A percentile compares a stretch with the other conserved stretches of the same genome.
Conservation (phyloP, 2,113 vertebrate genomes). For the Podarcis raffonei region DNA sequence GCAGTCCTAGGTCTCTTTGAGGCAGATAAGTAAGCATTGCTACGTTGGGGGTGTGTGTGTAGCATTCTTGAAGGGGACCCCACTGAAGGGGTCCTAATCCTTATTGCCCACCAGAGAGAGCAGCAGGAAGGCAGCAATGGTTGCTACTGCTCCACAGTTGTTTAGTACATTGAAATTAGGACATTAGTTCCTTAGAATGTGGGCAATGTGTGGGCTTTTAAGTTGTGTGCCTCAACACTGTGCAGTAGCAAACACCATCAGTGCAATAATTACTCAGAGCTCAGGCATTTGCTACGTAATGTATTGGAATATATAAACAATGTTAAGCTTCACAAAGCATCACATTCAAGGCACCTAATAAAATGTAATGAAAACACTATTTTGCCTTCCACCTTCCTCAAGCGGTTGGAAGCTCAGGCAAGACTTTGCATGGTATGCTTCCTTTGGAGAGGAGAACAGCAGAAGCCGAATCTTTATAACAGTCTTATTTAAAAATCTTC, state of each 20-base stretch:
- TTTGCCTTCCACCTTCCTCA: background rate
- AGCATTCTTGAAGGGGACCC: background rate
- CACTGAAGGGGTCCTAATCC: background rate
- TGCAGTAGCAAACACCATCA: background rate
- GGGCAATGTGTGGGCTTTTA: background rate
- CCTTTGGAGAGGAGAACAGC: background rate
- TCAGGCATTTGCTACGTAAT: background rate
- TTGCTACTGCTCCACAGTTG: background rate
- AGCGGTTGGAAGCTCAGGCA: background rate
- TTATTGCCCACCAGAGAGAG: background rate
- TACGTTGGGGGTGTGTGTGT: too few relatives aligned
- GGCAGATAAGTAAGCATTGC: too few relatives aligned
- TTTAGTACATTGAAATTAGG: background rate
- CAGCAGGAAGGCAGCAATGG: background rate
- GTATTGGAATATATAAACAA: background rate
- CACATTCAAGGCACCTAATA: background rate
- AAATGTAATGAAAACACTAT: background rate
- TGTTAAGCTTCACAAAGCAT: background rate
- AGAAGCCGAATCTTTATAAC: background rate
- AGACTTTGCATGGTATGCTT: background rate
- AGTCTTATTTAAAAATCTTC: background rate
- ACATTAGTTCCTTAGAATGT: background rate
- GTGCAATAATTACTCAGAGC: background rate
- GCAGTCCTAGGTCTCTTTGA: too few relatives aligned
- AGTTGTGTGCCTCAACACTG: background rate